phyloP scores from a whole-genome alignment of 2,888 invertebrate species.

The Plagodis dolabraria region DNA sequence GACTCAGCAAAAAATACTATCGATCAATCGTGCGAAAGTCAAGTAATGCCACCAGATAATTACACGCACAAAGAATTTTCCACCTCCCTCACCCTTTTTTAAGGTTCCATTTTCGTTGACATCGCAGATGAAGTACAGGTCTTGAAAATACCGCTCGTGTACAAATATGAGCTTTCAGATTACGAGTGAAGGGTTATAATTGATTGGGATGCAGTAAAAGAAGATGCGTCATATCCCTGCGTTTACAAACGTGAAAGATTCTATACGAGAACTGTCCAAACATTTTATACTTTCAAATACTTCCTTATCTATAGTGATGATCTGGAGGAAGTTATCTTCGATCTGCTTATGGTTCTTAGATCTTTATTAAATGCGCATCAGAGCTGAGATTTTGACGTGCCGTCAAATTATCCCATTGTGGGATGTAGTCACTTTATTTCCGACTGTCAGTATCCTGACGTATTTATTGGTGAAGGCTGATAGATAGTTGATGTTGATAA shows the following conservation, averaged over 20 bases:
- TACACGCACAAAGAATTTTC: constrained; percentile 40
- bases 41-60: constrained; percentile 72
- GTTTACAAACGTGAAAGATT: constrained; percentile 77
- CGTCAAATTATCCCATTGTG: constrained; percentile 77
- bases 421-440: constrained; percentile 64
- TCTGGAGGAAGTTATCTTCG: constrained; percentile 76
- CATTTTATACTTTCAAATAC: constrained; percentile 85
- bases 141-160: constrained; percentile 29
- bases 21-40: constrained; percentile 84
- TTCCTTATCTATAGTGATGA: constrained; percentile 80
- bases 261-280: constrained; percentile 82
- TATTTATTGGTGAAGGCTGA: constrained; percentile 73
- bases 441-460: constrained; percentile 64
- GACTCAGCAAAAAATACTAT: constrained; percentile 82
- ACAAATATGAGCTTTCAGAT: constrained; percentile 50
- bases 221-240: constrained; percentile 75
- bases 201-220: constrained; percentile 33
- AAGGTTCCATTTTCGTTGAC: constrained; percentile 39
- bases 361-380: constrained; percentile 79
- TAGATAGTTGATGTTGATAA: constrained; percentile 67
- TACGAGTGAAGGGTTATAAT: constrained; percentile 45
- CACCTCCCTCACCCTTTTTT: constrained; percentile 38
- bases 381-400: constrained; percentile 64
- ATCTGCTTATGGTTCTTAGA: constrained; percentile 80
- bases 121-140: constrained; percentile 40